These are phyloP conservation scores for Pararge aegeria DNA, from an alignment of 1,140 invertebrate species.

Conservation along the genomic window DNA sequence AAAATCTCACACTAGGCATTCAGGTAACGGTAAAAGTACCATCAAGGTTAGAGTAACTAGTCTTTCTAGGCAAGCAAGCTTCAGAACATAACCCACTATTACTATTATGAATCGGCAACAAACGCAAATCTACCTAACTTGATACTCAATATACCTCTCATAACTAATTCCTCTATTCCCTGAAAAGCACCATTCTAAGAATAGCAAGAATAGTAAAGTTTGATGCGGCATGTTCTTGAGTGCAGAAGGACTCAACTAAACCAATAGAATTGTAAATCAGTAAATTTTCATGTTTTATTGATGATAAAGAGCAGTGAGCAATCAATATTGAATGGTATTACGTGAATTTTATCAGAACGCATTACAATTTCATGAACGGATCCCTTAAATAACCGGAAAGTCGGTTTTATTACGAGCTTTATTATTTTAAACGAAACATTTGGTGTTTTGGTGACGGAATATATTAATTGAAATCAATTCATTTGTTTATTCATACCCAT, in stretches of 20 bases:
- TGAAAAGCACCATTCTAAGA: not conserved
- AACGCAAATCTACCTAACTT: no score
- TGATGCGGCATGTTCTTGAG: constrained; percentile 2
- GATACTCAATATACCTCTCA: no score
- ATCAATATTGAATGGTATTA: constrained; percentile 24
- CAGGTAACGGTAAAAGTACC: no score
- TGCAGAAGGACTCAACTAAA: constrained; percentile 10
- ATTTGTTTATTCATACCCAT: not conserved
- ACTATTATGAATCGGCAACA: no score
- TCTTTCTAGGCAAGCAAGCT: no score
- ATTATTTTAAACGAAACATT: constrained; percentile 22
- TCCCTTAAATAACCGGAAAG: constrained; percentile 25
- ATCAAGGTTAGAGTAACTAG: no score
- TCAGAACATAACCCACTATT: no score
- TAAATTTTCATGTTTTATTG: constrained; percentile 22
- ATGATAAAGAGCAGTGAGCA: constrained; percentile 24
- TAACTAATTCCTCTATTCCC: not conserved
- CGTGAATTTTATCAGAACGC: constrained; percentile 31
- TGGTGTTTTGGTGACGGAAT: constrained; percentile 10
- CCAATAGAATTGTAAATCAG: constrained; percentile 10
- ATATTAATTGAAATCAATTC: constrained; percentile 4
- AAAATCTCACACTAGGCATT: no score
- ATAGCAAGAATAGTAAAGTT: not conserved
- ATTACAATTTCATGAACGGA: constrained; percentile 21
- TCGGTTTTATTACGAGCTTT: constrained; percentile 18